These are phyloP conservation scores for Nomia melanderi DNA, from an alignment of 1,140 invertebrate genomes.

Conservation along the genomic window DNA sequence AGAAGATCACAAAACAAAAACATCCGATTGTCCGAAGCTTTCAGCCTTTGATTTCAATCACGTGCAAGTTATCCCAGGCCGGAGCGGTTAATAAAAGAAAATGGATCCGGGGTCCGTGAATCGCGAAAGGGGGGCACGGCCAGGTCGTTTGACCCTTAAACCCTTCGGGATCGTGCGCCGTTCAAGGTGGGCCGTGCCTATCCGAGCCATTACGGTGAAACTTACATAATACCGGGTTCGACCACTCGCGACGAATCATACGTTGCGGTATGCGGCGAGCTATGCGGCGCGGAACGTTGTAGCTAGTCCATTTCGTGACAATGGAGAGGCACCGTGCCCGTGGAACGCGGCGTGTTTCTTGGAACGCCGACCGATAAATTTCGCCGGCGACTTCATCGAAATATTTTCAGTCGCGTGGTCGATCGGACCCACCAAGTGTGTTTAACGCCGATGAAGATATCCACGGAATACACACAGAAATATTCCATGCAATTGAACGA, in stretches of 20 bases:
- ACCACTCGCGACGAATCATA: conserved; percentile 68
- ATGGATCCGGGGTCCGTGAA: too few species aligned
- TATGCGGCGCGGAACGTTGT: conserved; percentile 32
- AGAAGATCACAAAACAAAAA: too few species aligned
- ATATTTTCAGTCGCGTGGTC: not conserved
- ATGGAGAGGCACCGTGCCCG: conserved; percentile 28
- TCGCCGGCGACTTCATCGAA: not conserved
- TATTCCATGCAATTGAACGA: too few species aligned
- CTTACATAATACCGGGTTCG: conserved; percentile 55
- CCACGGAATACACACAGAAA: too few species aligned
- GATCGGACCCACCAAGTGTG: too few species aligned
- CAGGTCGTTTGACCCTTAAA: conserved; percentile 66
- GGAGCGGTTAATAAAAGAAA: too few species aligned
- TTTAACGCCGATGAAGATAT: too few species aligned
- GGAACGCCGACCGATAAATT: not conserved
- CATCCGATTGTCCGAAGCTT: too few species aligned
- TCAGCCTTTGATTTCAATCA: too few species aligned
- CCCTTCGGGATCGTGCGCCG: conserved; percentile 52
- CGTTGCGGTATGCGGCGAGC: conserved; percentile 47
- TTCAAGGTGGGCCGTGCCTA: conserved; percentile 67
- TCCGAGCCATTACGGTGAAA: conserved; percentile 66
- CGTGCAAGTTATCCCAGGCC: too few species aligned
- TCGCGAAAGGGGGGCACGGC: too few species aligned
- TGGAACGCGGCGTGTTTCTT: conserved; percentile 30
- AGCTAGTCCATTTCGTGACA: conserved; percentile 33